Conservation (phyloP, 2,113 vertebrate species). For the Xenopus laevis region DNA sequence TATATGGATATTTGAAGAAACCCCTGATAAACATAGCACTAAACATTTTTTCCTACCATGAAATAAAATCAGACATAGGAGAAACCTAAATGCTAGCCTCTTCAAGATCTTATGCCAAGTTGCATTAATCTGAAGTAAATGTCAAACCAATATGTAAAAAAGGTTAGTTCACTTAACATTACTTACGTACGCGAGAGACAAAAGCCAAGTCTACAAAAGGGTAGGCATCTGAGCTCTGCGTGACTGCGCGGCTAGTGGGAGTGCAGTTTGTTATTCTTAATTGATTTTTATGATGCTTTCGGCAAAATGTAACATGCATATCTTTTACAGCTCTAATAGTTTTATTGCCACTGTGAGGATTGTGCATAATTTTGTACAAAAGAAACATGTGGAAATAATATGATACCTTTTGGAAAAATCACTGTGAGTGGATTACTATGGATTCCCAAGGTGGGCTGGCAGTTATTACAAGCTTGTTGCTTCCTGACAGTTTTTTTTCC, state of each 20-base stretch:
- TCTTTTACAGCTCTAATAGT: slow-evolving; percentile 52
- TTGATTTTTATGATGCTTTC: slow-evolving; percentile 54
- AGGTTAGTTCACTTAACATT: no score
- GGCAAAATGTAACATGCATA: slow-evolving; percentile 55
- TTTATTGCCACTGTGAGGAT: slow-evolving; percentile 55
- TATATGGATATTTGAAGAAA: no score
- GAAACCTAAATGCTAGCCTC: no score
- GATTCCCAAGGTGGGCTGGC: slow-evolving; percentile 51
- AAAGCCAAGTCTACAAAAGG: slow-evolving; percentile 2
- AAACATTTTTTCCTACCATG: no score
- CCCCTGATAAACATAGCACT: no score
- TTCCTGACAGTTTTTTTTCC: not conserved
- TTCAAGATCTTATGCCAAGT: no score
- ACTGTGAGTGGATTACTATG: slow-evolving; percentile 48
- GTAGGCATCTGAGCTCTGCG: slow-evolving; percentile 38
- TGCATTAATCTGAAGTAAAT: no score
- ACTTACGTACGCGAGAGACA: not conserved
- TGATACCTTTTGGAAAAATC: slow-evolving; percentile 46
- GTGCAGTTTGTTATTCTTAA: slow-evolving; percentile 45
- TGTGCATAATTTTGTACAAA: slow-evolving; percentile 40
- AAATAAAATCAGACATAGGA: no score
- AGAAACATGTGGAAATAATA: slow-evolving; percentile 44
- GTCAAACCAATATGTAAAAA: no score
- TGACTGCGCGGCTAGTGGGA: slow-evolving; percentile 44
- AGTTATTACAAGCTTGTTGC: slow-evolving; percentile 47